Evolutionary conservation across 2,888 invertebrate species (phyloP), one percentile per base, ranked within the genome.

Genomic region (Scaptodrosophila latifasciaeformis): DNA sequence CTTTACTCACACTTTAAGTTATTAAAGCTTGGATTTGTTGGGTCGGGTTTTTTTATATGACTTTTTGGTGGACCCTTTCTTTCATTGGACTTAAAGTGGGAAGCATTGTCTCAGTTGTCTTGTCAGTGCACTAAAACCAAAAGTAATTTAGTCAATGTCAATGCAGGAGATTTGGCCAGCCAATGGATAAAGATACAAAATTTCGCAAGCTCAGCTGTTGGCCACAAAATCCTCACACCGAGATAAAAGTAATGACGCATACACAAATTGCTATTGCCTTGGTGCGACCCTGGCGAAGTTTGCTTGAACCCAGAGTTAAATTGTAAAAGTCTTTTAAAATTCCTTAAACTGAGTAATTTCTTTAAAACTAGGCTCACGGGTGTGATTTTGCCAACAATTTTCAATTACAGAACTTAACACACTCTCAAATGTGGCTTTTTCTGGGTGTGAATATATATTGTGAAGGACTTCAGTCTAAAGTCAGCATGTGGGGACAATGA

Each of bases 131-230:
- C 52, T 63, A 30, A 40, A 54, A 35, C 43, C 51, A 46, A 50
- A 51, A 43, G 44, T 48, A 58, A 62, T 74, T 61, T 60, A 57
- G 50, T 49, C 68, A 74, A 57, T 49, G 34, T 57, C 52, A 65
- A 54, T 58, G 62, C 54, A 50, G 37, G 13, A 13, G 27, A 27
- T 9, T 6, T 27, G 27, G 27, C 27, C 27, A 27, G 13, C n/a
- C n/a, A n/a, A 10, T 34, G 12, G 34, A 2, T 5, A 12, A 34
- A 6, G 2, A 12, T 34, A 9, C 27, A 2, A 6, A 34, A 34
- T 12, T 34, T 34, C 2, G 34, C 12, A 34, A 34, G 13, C 15
- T 34, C 12, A 5, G 9, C 34, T 34, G 12, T 1, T 27, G 27
- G 9, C 5, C 27, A 7, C 15, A 12, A 37, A 43, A 17, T 18